Evolutionary conservation across 2,797 vertebrate genomes (phyloP).

Genomic region (Phataginus tricuspis): DNA sequence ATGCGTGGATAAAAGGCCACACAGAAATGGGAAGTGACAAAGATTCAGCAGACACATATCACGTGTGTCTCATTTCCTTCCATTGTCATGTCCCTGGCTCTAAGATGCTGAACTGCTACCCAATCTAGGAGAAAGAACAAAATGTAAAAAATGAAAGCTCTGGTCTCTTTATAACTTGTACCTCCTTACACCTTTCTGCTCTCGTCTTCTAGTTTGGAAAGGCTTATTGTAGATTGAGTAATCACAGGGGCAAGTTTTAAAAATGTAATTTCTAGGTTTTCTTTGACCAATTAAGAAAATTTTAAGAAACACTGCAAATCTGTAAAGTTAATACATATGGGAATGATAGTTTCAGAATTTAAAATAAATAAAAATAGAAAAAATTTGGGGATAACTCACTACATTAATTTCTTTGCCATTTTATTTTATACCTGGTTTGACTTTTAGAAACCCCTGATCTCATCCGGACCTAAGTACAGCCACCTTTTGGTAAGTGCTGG

Average conservation of each 20-base stretch:
- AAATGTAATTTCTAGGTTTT: conserved; percentile 20
- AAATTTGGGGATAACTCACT: background rate
- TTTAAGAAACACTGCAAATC: conserved; percentile 33
- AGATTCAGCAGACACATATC: background rate
- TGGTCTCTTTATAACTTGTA: background rate
- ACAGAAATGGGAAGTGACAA: background rate
- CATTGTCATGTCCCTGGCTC: background rate
- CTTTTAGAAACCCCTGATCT: background rate
- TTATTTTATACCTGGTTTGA: background rate
- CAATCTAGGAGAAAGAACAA: background rate
- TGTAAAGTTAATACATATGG: background rate
- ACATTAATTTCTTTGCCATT: background rate
- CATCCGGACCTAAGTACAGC: background rate
- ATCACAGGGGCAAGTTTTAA: conserved; percentile 8
- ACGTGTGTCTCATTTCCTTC: no score
- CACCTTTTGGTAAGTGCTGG: background rate
- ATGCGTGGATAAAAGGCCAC: background rate
- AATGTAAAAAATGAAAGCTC: background rate
- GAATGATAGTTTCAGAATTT: conserved; percentile 3
- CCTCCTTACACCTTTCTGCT: background rate
- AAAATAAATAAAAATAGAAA: background rate
- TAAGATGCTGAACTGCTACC: background rate
- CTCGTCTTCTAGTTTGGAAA: background rate
- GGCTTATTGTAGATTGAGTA: background rate
- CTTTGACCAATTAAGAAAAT: background rate